A percentile compares a stretch with the other conserved stretches of the same genome.
Conservation (phyloP, 2,113 vertebrate genomes). For the Riparia riparia region DNA sequence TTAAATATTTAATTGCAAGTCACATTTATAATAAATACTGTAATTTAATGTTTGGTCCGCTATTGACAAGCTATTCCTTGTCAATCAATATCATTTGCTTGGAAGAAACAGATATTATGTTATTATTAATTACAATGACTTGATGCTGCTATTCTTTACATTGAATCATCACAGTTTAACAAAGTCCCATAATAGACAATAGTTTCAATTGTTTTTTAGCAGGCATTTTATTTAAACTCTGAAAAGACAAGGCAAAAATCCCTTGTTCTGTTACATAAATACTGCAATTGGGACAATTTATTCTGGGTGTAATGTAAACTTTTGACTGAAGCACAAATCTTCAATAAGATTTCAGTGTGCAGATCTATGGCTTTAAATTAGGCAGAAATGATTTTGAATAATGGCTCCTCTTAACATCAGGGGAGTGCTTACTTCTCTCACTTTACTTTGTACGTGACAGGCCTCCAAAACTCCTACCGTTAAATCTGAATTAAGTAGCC, state of each 20-base stretch:
- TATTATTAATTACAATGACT: background rate
- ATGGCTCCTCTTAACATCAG: constrained; percentile 23
- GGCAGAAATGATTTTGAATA: constrained; percentile 22
- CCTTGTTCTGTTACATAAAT: background rate
- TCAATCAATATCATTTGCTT: constrained; percentile 26
- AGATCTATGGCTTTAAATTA: constrained; percentile 20
- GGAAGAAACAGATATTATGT: background rate
- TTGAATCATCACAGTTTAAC: constrained; percentile 8
- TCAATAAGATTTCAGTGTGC: background rate
- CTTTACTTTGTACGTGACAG: constrained; percentile 46
- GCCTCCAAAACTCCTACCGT: constrained; percentile 51
- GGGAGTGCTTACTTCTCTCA: constrained; percentile 35
- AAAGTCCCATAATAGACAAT: background rate
- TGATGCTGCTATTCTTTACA: constrained; percentile 4
- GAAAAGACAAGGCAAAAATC: background rate
- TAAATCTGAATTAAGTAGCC: constrained; percentile 61
- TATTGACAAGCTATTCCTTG: constrained; percentile 32
- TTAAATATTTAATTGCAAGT: constrained; percentile 46
- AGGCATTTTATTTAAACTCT: background rate
- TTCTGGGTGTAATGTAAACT: constrained; percentile 7
- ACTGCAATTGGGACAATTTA: background rate
- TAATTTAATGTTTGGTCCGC: constrained; percentile 44
- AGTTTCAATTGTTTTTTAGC: background rate
- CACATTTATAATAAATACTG: constrained; percentile 45
- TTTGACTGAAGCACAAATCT: background rate